A percentile compares a stretch with the other conserved stretches of the same genome.
phyloP scores from a whole-genome alignment of 2,113 vertebrate genomes.

The Grammomys dolichurus region DNA sequence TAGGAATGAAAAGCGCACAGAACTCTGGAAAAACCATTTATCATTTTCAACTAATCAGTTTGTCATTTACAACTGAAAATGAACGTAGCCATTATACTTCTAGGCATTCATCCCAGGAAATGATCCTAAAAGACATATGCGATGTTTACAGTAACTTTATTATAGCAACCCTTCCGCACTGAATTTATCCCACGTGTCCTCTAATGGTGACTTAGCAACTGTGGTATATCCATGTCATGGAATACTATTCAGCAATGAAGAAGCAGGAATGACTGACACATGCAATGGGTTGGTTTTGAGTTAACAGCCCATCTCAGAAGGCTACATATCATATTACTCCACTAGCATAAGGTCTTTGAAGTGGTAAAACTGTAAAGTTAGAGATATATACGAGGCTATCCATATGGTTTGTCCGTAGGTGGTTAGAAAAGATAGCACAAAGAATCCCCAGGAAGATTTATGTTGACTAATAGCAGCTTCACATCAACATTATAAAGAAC shows the following conservation, averaged over 20 bases:
- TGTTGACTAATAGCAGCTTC: background rate
- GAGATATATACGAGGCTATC: background rate
- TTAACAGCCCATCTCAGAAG: background rate
- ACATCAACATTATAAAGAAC: too few relatives aligned
- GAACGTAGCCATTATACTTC: background rate
- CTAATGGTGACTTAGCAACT: background rate
- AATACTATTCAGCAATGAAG: background rate
- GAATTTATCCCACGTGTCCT: background rate
- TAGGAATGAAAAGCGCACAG: background rate
- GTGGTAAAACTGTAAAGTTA: background rate
- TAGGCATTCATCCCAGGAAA: background rate
- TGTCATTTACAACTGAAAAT: background rate
- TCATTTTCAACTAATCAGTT: too few relatives aligned
- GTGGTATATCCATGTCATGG: background rate
- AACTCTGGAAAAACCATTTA: background rate
- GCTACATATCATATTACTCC: background rate
- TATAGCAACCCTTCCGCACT: too few relatives aligned
- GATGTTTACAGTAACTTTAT: background rate
- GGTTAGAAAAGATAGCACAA: background rate
- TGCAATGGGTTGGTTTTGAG: background rate
- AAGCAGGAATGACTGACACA: background rate
- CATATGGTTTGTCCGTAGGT: background rate
- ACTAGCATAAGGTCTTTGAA: background rate
- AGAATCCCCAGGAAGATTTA: too few relatives aligned
- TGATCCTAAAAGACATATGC: background rate